A percentile compares a stretch with the other conserved stretches of the same genome.
These are phyloP conservation scores for Melolontha melolontha DNA, from an alignment of 2,888 invertebrate genomes.

Conservation along the genomic window DNA sequence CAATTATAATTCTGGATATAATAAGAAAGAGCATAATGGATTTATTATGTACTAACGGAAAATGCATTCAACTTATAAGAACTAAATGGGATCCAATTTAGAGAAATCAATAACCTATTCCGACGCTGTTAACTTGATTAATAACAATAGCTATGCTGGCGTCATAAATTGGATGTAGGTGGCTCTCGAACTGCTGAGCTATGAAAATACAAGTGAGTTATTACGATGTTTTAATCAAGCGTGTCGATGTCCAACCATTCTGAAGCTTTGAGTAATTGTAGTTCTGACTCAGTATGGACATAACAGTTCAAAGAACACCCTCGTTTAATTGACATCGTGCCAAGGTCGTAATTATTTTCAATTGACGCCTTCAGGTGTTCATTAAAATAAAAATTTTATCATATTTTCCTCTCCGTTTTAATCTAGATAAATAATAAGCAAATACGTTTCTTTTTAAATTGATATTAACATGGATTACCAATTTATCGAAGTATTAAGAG, in stretches of 20 bases:
- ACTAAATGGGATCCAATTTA: constrained; percentile 23
- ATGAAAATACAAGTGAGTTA: constrained; percentile 38
- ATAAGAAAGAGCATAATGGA: no score
- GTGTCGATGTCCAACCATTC: constrained; percentile 27
- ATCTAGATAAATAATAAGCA: no score
- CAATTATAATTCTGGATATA: no score
- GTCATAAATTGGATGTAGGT: constrained; percentile 38
- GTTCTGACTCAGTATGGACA: constrained; percentile 7
- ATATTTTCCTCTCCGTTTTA: no score
- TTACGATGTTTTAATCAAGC: constrained; percentile 38
- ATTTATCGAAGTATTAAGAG: no score
- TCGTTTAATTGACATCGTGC: constrained; percentile 28
- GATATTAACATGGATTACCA: no score
- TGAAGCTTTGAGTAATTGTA: constrained; percentile 32
- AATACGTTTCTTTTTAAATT: no score
- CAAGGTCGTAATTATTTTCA: constrained; percentile 20
- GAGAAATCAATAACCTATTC: constrained; percentile 29
- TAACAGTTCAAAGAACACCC: constrained; percentile 24
- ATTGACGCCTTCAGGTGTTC: constrained; percentile 7
- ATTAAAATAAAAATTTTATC: neutral
- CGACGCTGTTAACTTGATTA: constrained; percentile 42
- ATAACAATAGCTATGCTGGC: constrained; percentile 41
- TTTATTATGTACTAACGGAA: no score
- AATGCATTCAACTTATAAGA: neutral
- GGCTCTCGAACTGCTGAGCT: constrained; percentile 33